phyloP scores from a whole-genome alignment of 1,140 invertebrate species.

The Hylyphantes graminicola region DNA sequence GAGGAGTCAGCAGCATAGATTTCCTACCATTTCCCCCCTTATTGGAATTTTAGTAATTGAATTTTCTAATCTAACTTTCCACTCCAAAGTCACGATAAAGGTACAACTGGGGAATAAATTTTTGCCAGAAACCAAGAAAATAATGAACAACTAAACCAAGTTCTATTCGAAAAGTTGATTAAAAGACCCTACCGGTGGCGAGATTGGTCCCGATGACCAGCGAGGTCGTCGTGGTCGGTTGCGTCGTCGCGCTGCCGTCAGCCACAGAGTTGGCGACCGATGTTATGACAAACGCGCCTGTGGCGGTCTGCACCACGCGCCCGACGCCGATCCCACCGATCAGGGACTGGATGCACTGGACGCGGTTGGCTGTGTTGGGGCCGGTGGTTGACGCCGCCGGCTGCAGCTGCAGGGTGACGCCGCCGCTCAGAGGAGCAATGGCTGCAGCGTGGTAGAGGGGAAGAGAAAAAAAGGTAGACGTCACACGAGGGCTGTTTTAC shows the following conservation, averaged over 20 bases:
- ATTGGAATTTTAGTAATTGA: too few species aligned
- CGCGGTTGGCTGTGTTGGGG: constrained; percentile 2
- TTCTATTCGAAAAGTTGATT: too few species aligned
- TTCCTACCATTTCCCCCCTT: too few species aligned
- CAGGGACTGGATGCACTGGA: constrained; percentile 48
- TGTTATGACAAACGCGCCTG: constrained; percentile 71
- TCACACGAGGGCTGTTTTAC: too few species aligned
- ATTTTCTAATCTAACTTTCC: too few species aligned
- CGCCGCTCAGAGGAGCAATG: constrained; percentile 27
- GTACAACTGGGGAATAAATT: too few species aligned
- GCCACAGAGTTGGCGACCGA: constrained; percentile 35
- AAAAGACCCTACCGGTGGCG: constrained; percentile 31
- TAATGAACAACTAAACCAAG: too few species aligned
- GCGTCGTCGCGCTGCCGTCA: background rate
- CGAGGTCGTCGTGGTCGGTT: constrained; percentile 3
- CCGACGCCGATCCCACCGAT: constrained; percentile 61
- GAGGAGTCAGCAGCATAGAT: too few species aligned
- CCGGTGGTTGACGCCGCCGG: background rate
- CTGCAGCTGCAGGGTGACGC: constrained; percentile 46
- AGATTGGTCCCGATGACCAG: constrained; percentile 27
- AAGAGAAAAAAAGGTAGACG: background rate
- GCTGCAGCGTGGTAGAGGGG: constrained; percentile 25
- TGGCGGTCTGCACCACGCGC: constrained; percentile 78
- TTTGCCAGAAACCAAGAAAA: too few species aligned
- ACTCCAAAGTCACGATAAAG: too few species aligned